Conservation (phyloP, 2,797 vertebrate species). For the Diglossa cyanea region DNA sequence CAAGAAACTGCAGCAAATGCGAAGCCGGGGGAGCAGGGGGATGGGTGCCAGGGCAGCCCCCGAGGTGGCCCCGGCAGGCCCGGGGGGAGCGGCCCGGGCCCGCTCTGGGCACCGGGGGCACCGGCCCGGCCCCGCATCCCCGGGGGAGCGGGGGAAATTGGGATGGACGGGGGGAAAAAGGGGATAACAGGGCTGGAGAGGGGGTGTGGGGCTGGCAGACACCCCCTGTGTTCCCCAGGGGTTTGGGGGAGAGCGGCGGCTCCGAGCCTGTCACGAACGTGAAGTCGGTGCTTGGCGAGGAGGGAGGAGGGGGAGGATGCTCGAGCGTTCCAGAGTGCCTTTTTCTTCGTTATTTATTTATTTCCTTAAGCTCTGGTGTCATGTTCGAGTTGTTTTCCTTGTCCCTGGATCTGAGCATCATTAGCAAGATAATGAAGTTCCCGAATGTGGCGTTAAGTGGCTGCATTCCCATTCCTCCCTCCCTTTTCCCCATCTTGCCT, state of each 20-base stretch:
- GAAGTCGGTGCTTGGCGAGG: neutral
- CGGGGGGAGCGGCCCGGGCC: neutral
- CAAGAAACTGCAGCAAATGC: conserved; percentile 47
- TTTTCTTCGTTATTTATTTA: neutral
- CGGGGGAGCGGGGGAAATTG: too few relatives aligned
- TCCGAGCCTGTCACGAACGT: neutral
- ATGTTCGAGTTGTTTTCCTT: neutral
- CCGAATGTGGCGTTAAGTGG: neutral
- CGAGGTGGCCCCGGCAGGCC: neutral
- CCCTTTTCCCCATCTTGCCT: neutral
- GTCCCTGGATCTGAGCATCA: neutral
- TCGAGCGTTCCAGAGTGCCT: neutral
- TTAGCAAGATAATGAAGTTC: conserved; percentile 43
- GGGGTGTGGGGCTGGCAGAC: neutral
- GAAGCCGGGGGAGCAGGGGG: neutral
- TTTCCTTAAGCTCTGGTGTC: neutral
- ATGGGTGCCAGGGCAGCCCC: neutral
- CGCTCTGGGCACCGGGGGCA: neutral
- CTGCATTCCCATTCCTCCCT: neutral
- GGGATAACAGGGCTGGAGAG: neutral
- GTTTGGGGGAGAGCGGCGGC: neutral
- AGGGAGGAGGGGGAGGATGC: neutral
- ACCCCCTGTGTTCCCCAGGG: neutral
- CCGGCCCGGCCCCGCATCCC: neutral
- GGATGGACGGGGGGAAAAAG: neutral